Evolutionary conservation across 2,888 invertebrate genomes (phyloP).

Genomic region (Mythimna vitellina): DNA sequence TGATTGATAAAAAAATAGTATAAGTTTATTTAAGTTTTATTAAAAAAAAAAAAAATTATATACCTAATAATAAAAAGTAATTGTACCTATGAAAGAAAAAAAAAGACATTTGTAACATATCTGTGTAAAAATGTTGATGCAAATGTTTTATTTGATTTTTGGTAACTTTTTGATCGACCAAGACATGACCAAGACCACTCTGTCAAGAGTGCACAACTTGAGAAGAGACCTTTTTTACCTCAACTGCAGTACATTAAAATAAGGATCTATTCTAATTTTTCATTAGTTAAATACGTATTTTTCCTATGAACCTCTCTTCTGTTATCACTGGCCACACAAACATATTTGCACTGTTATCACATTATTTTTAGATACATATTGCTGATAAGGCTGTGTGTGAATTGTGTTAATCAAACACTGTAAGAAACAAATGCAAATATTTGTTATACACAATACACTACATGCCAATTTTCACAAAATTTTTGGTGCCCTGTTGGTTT

Average conservation of each 20-base stretch:
- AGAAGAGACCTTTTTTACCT: not conserved
- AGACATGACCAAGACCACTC: no score
- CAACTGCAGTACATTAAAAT: not conserved
- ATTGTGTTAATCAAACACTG: constrained; percentile 38
- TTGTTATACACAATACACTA: not conserved
- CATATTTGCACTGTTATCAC: constrained; percentile 48
- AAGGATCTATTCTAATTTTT: not conserved
- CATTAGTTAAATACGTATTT: constrained; percentile 29
- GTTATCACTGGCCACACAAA: constrained; percentile 48
- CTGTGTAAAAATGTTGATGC: not conserved
- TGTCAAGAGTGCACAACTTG: no score
- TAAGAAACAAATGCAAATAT: constrained; percentile 30
- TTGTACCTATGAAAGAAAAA: no score
- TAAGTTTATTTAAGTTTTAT: no score
- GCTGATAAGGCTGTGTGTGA: constrained; percentile 50
- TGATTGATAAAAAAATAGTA: no score
- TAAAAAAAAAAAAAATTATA: no score
- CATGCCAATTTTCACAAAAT: not conserved
- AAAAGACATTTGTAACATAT: not conserved
- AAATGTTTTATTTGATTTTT: not conserved
- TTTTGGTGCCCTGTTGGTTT: not conserved
- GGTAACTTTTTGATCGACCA: not conserved
- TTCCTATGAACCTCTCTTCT: constrained; percentile 43
- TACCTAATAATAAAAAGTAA: no score
- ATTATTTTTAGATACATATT: constrained; percentile 57